Evolutionary conservation across 1,140 invertebrate species (phyloP), one percentile per base, ranked within the genome.

Genomic region (Bombus vancouverensis): DNA sequence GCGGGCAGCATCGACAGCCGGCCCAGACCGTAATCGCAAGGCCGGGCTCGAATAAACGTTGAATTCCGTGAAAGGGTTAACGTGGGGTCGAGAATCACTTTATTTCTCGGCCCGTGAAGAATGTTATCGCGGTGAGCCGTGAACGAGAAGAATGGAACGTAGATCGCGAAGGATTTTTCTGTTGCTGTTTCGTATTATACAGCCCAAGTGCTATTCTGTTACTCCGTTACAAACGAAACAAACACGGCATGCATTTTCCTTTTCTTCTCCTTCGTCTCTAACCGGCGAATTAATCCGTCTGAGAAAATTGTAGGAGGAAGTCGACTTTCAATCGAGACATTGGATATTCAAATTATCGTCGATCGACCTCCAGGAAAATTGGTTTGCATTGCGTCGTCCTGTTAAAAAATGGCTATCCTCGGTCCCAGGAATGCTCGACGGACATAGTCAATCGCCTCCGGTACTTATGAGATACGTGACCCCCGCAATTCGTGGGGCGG

Each of bases 1-100:
- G 12, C n/a, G 66, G 34, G 6, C 62, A 62, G 87, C 88, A 80
- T 83, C 68, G 79, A 79, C 66, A 70, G 32, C 59, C 34, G 57
- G 44, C 66, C 44, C 28, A n/a, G 68, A 72, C 74, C 70, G 81
- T 90, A 90, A 90, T 88, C 89, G 83, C 81, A 12, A 82, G 68
- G 62, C 77, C 53, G 68, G 44, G 75, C 81, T 83, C 87, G 89
- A 90, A 90, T 89, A 85, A 90, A 84, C 79, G 81, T 89, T 89
- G 71, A 85, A 83, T 79, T 82, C 68, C 70, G 42, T 66, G 86
- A 84, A 87, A 87, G 71, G 70, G 74, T 73, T 73, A 34, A 62
- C 84, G 57, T 39, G 34, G 62, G 42, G 62, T 12, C 47, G 71
- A 34, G 74, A 66, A 88, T 90, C 82, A 68, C 77, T 85, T 90